A percentile compares a stretch with the other conserved stretches of the same genome.
These are phyloP conservation scores for Melanostoma scalare DNA, from an alignment of 2,888 invertebrate genomes.

Conservation along the genomic window DNA sequence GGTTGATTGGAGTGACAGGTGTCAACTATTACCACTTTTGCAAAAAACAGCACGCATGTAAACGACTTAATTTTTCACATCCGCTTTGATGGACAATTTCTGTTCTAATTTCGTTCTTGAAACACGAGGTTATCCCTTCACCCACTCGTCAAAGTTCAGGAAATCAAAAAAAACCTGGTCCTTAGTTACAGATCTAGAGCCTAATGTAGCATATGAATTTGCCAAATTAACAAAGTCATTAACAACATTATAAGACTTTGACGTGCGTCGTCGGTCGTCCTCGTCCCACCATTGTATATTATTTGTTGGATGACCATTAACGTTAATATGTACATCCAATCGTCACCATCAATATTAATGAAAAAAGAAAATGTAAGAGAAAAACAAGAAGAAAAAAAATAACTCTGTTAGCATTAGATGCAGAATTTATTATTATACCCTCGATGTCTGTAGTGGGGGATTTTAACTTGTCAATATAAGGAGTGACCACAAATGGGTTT, in stretches of 20 bases:
- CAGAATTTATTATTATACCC: constrained; percentile 12
- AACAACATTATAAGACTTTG: background rate
- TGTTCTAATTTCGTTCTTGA: too few relatives aligned
- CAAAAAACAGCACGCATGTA: too few relatives aligned
- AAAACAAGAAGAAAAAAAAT: background rate
- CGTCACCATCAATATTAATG: constrained; percentile 17
- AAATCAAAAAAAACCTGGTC: background rate
- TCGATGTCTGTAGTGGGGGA: background rate
- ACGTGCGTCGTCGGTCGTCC: background rate
- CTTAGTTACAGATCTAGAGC: background rate
- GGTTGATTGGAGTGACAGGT: too few relatives aligned
- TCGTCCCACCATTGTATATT: background rate
- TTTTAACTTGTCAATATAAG: background rate
- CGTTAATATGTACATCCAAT: constrained; percentile 34
- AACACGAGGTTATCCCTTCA: background rate
- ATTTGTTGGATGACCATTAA: constrained; percentile 35
- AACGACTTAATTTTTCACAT: too few relatives aligned
- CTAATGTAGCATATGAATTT: constrained; percentile 3
- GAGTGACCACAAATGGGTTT: constrained; percentile 14
- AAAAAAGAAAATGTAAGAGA: background rate
- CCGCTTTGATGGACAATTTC: too few relatives aligned
- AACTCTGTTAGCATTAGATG: constrained; percentile 12
- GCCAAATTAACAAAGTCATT: constrained; percentile 12
- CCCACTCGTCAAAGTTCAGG: background rate
- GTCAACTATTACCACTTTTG: too few relatives aligned